A percentile compares a stretch with the other conserved stretches of the same genome.
phyloP scores from a whole-genome alignment of 2,888 invertebrate genomes.

The Octodonta nipae region DNA sequence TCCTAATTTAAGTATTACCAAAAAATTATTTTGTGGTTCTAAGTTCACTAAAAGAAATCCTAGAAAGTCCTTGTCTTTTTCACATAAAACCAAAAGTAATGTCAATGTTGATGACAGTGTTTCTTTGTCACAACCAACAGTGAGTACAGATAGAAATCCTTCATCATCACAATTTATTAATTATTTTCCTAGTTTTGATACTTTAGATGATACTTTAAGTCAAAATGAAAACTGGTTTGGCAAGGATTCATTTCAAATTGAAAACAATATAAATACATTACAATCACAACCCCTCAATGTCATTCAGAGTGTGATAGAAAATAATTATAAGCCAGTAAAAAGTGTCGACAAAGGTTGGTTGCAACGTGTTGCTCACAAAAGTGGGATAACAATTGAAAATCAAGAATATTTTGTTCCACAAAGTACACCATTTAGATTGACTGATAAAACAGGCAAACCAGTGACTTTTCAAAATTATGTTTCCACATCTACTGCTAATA shows the following conservation, averaged over 20 bases:
- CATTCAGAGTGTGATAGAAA: slow-evolving; percentile 22
- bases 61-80: slow-evolving; percentile 47
- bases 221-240: slow-evolving; percentile 10
- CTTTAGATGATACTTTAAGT: slow-evolving; percentile 7
- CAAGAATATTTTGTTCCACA: slow-evolving; percentile 6
- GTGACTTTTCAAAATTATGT: slow-evolving; percentile 2
- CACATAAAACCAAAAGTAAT: slow-evolving; percentile 24
- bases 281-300: slow-evolving; percentile 24
- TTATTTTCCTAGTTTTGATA: too few species aligned
- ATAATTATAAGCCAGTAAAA: slow-evolving; percentile 23
- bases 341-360: slow-evolving; percentile 47
- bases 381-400: slow-evolving; percentile 14
- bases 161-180: too few species aligned
- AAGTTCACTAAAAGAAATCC: slow-evolving; percentile 65
- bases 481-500: too few species aligned
- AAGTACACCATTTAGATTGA: background rate
- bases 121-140: slow-evolving; percentile 16
- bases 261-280: slow-evolving; percentile 10
- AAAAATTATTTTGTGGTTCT: slow-evolving; percentile 47
- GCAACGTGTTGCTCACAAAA: slow-evolving; percentile 33
- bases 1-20: slow-evolving; percentile 24
- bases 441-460: background rate
- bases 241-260: slow-evolving; percentile 11
- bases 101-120: slow-evolving; percentile 13
- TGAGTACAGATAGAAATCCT: slow-evolving; percentile 7